phyloP scores from a whole-genome alignment of 2,888 invertebrate genomes.

The Melinaea menophilus region DNA sequence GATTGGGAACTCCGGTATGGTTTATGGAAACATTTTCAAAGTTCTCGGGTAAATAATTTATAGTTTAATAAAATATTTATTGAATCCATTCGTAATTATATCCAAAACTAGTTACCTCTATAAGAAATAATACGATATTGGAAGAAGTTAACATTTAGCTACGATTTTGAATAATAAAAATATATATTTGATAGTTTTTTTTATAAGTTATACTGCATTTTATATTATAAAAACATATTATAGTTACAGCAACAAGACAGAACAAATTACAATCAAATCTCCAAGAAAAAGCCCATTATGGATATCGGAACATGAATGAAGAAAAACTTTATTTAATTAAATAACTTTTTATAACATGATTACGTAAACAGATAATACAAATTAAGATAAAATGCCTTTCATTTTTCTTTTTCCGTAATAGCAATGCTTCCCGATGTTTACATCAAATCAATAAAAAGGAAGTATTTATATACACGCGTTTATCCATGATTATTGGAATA shows the following conservation, averaged over 20 bases:
- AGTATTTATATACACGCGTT: too few species aligned
- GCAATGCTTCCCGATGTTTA: too few species aligned
- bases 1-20: slow-evolving; percentile 82
- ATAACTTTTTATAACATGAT: neutral
- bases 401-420: too few species aligned
- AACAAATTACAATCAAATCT: neutral
- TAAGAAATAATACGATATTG: too few species aligned
- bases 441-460: too few species aligned
- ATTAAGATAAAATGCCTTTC: neutral
- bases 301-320: neutral
- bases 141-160: too few species aligned
- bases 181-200: too few species aligned
- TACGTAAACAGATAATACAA: neutral
- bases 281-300: slow-evolving; percentile 3
- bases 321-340: neutral
- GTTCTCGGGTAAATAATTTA: slow-evolving; percentile 33
- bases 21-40: slow-evolving; percentile 79
- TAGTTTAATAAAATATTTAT: neutral
- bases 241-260: neutral
- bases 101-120: too few species aligned
- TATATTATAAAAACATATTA: neutral
- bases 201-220: too few species aligned
- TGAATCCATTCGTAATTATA: too few species aligned
- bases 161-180: too few species aligned
- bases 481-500: too few species aligned